Evolutionary conservation across 2,113 vertebrate species (phyloP), one percentile per base, ranked within the genome.

Genomic region (Delphinus delphis): DNA sequence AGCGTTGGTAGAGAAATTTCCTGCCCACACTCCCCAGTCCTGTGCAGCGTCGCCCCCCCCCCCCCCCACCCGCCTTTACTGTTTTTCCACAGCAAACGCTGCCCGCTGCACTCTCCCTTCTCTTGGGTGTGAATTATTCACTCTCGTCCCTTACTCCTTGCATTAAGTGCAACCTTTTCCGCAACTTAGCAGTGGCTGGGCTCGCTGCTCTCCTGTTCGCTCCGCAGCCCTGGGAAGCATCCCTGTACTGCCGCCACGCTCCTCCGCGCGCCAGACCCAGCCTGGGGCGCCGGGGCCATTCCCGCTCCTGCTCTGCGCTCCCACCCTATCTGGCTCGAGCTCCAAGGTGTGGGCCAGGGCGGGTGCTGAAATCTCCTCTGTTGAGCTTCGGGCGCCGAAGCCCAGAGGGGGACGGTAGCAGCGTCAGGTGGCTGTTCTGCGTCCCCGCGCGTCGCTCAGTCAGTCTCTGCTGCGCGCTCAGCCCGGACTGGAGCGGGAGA

Each of bases 381-480:
- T 20, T 0, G 36, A 71, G 93, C 82, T 74, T 28, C 1, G 7
- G 82, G 74, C 13, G 31, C 68, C 11, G 7, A 21, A 90, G 85
- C 95, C 96, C 85, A 28, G 74, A 93, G 73, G 93, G 90, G 97
- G 97, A 95, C 89, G 87, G 90, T 63, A 74, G 96, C 95, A 96
- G 97, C 98, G 97, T 98, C 97, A 97, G 96, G 97, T 97, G 98
- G 97, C 97, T 44, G 96, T 92, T 55, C 77, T 55, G 86, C 68
- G 90, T 96, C 89, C 87, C 81, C 3, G 88, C 73, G 94, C 88
- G 74, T 91, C 88, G 44, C 88, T 86, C 94, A 21, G 81, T 2
- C 80, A n/a, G 90, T 96, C 17, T 77, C 50, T 11, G 62, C 44
- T 77, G 31, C 0, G 53, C 62, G 14, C 88, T 79, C 87, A 60